phyloP scores from a whole-genome alignment of 2,797 vertebrate species.

The Pseudomugil gertrudae region DNA sequence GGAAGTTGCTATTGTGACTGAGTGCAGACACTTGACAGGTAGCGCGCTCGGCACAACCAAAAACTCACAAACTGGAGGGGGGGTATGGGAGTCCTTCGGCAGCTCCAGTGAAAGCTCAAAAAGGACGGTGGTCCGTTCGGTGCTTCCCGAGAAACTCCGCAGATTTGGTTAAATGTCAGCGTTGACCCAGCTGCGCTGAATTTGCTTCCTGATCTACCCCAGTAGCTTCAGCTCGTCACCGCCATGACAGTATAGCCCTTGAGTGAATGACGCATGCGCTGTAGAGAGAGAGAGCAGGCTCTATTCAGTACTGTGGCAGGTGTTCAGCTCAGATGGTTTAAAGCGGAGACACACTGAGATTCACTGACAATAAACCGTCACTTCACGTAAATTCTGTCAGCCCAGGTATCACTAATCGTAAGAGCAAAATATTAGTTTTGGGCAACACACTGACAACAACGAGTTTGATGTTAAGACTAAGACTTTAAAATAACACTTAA shows the following conservation, averaged over 20 bases:
- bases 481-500: too few relatives aligned
- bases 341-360: neutral
- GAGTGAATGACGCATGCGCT: slow-evolving; percentile 80
- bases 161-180: slow-evolving; percentile 56
- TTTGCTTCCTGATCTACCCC: slow-evolving; percentile 85
- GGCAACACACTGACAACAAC: neutral
- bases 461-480: neutral
- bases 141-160: slow-evolving; percentile 48
- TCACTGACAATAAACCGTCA: neutral
- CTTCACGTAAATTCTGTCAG: neutral
- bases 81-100: slow-evolving; percentile 49
- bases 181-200: slow-evolving; percentile 71
- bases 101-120: slow-evolving; percentile 28
- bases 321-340: slow-evolving; percentile 77
- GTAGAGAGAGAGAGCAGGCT: slow-evolving; percentile 26
- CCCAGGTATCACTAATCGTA: neutral
- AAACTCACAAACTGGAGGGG: slow-evolving; percentile 66
- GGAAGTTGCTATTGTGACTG: slow-evolving; percentile 77
- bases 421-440: neutral
- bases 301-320: slow-evolving; percentile 68
- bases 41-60: slow-evolving; percentile 51
- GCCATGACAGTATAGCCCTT: slow-evolving; percentile 92
- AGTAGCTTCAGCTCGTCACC: slow-evolving; percentile 81
- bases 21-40: slow-evolving; percentile 76
- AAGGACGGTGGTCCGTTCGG: slow-evolving; percentile 33